Evolutionary conservation across 2,888 invertebrate genomes (phyloP), one percentile per base, ranked within the genome.

Genomic region (Melangyna quadrimaculata): DNA sequence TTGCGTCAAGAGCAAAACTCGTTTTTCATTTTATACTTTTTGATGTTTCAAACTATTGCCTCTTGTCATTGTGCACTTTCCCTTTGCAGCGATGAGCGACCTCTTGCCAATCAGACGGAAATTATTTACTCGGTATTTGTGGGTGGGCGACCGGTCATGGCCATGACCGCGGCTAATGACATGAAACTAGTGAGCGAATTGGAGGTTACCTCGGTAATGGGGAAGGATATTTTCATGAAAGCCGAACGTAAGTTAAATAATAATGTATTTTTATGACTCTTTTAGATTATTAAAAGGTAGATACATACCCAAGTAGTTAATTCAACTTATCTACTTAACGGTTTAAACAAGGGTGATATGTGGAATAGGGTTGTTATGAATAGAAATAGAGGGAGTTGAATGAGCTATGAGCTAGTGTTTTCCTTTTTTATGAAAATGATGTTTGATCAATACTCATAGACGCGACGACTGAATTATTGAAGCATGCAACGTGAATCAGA

Each of bases 121-220:
- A 94, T 97, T 84, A 94, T 97, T 22, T 97, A 97, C 90, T 95
- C 96, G 40, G 97, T 97, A 9, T 93, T 96, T 87, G 95, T 97
- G 0, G 95, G 95, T 40, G 97, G 96, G 0, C 94, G 95, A 87
- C 96, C 97, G 0, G 96, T 97, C 1, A 94, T 96, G 19, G 97
- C 97, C 0, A 94, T 94, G 2, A 96, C 96, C 2, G 97, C 97
- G 0, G 96, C 97, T 2, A 94, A 95, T 82, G 97, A 97, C 89
- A 97, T 97, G 97, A 93, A 94, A 77, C 93, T 97, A n/a, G 94
- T 97, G 4, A 94, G 95, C 6, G 95, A 96, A 72, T 94, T 94
- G 40, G 97, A 97, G 91, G 96, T 96, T 0, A 94, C 95, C 0
- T 93, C 94, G 27, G 95, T 96, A 87, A 92, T 97, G 67, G 96